Percentiles rank a stretch among this genome's conserved stretches.
These are phyloP conservation scores for Mormoops blainvillei DNA, from an alignment of 2,113 vertebrate genomes.

Conservation along the genomic window DNA sequence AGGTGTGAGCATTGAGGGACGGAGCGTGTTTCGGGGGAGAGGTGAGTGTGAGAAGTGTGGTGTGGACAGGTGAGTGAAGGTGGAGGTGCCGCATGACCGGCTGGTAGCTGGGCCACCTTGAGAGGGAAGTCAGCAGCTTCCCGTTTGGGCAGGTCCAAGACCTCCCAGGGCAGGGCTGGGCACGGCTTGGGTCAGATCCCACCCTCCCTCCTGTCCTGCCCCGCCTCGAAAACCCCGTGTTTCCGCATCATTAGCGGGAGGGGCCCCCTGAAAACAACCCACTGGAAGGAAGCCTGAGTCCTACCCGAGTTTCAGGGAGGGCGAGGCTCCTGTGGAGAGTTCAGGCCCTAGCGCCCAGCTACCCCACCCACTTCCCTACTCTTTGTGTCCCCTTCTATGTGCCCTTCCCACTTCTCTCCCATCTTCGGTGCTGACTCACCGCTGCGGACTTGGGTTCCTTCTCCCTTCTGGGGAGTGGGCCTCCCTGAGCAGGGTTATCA, in stretches of 20 bases:
- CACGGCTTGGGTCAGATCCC: not conserved
- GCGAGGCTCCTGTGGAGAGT: not conserved
- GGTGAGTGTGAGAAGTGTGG: not conserved
- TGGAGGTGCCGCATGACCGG: not conserved
- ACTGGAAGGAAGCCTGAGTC: conserved; percentile 2
- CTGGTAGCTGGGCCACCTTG: not conserved
- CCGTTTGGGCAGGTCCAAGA: not conserved
- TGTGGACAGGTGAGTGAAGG: not conserved
- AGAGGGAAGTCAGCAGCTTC: not conserved
- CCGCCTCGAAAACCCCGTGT: not conserved
- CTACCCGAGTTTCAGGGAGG: not conserved
- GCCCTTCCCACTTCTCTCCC: not conserved
- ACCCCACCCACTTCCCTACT: not conserved
- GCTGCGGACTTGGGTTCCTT: not conserved
- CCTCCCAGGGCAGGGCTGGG: not conserved
- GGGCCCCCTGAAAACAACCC: not conserved
- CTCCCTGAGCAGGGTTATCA: not conserved
- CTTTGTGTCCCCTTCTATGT: not conserved
- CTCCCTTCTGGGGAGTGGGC: not conserved
- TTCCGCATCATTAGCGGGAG: not conserved
- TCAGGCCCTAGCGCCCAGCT: not conserved
- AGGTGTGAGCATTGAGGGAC: not conserved
- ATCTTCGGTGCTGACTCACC: not conserved
- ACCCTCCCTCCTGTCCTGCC: not conserved
- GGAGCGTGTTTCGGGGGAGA: not conserved